Evolutionary conservation across 23 tunicate genomes (phyloP).

Genomic region (Trididemnum clinides): DNA sequence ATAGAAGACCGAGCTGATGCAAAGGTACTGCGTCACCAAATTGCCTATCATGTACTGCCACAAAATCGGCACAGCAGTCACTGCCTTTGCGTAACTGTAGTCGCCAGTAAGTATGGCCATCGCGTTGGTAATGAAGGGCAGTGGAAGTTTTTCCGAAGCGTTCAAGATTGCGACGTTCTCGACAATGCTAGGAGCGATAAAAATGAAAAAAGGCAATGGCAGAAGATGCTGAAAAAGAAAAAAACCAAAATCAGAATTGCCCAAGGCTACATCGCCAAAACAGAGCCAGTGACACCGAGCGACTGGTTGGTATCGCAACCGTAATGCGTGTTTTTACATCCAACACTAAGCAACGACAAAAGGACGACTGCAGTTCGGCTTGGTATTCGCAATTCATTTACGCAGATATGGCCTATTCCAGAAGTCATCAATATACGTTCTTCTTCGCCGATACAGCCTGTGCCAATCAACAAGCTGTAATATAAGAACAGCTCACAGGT

Average conservation of each 20-base stretch:
- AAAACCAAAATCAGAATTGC: neutral
- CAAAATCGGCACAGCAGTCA: constrained; percentile 54
- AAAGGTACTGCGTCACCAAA: constrained; percentile 86
- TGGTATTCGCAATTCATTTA: no score
- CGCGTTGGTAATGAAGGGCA: constrained; percentile 30
- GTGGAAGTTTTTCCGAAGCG: constrained; percentile 29
- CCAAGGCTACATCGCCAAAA: neutral
- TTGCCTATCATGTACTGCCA: constrained; percentile 91
- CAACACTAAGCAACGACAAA: no score
- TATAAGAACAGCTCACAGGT: no score
- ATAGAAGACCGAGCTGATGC: constrained; percentile 93
- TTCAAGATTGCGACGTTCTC: constrained; percentile 46
- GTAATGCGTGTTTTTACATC: no score
- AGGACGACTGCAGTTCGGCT: no score
- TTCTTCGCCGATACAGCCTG: no score
- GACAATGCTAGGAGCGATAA: constrained; percentile 73
- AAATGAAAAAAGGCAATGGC: constrained; percentile 76
- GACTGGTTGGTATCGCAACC: no score
- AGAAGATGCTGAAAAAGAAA: constrained; percentile 74
- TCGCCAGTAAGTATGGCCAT: neutral
- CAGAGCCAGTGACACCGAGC: no score
- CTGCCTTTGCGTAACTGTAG: neutral
- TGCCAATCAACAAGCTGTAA: no score
- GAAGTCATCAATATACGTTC: no score
- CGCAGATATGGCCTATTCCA: no score